Base-by-base conservation (phyloP, 1,140 invertebrate species). In the Trachelipus rathkii region DNA sequence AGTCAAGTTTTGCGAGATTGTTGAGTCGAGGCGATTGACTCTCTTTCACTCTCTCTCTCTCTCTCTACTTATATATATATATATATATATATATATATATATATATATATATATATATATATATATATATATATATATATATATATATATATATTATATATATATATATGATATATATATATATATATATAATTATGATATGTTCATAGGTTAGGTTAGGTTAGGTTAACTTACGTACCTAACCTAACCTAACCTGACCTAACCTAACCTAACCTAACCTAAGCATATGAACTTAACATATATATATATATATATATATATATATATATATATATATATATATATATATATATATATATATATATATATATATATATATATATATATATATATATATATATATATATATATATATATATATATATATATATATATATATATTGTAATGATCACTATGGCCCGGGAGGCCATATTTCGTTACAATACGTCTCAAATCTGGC, bases 261-360 rank as follows among this genome's bases (percentile, higher is more conserved):
- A n/a, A n/a, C n/a, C n/a, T n/a, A n/a, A n/a, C n/a, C n/a, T n/a
- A n/a, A n/a, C n/a, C n/a, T n/a, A n/a, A n/a, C n/a, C n/a, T n/a
- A n/a, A n/a, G n/a, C n/a, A n/a, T n/a, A n/a, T n/a, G n/a, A n/a
- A n/a, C n/a, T n/a, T n/a, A n/a, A 60, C 19, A 60, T 60, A 60
- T 60, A 60, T 60, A 60, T 21, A 60, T 60, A 60, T 60, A 60
- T 60, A 60, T 60, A 21, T 60, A 60, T 60, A 60, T 60, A 60
- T 60, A 60, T 60, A 21, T 60, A 60, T 60, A 60, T 60, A 60
- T 60, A 60, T 60, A 60, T 60, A 60, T 60, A 60, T 60, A 60
- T 60, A 60, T 60, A 60, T 60, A 60, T 60, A 60, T 60, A 60
- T 60, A 60, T 60, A 60, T 60, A 60, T 60, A 60, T 60, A 60